Base-by-base conservation (phyloP, 2,888 invertebrate genomes). In the Pristionchus exspectatus region DNA sequence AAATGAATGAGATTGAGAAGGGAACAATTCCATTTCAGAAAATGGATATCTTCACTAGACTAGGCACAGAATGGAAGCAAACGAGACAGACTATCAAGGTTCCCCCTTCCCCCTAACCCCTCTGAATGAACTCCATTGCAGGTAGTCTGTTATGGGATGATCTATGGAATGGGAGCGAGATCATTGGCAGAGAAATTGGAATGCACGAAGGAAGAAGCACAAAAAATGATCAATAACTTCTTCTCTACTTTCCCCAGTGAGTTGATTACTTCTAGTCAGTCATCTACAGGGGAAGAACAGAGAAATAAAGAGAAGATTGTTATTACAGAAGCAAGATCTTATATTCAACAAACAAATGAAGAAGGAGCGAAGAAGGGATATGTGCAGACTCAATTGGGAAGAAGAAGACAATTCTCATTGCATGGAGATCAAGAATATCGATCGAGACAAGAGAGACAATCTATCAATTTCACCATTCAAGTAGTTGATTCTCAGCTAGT, bases 81-180 rank as follows among this genome's bases (percentile, higher is more conserved):
- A 96, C 98, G 66, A 96, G 97, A 86, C 95, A 96, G 77, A 95
- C 96, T 9, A 95, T 96, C 27, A 96, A 96, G 81, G 88, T 88
- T 14, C 24, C 21, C n/a, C 33, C n/a, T 5, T 27, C 27, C 27
- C 66, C 66, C 66, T 27, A 16, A n/a, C n/a, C 66, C 33, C 33
- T 33, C 98, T 24, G 27, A 21, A 84, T 72, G 16, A 18, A 72
- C 12, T 27, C 16, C 27, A 1, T 50, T n/a, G 16, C 3, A 88
- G 88, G 88, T 59, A 96, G 96, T 98, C 56, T 98, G 98, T 95
- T 99, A 99, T 95, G 98, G 98, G 12, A 98, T 99, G 94, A 97
- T 99, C 90, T 99, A 99, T 95, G 99, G 99, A 14, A 99, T 99
- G 97, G 98, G 98, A 3, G 96, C 96, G 90, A 97, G 96, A 94